phyloP scores from a whole-genome alignment of 1,140 invertebrate species.

The Schlechtendalia chinensis region DNA sequence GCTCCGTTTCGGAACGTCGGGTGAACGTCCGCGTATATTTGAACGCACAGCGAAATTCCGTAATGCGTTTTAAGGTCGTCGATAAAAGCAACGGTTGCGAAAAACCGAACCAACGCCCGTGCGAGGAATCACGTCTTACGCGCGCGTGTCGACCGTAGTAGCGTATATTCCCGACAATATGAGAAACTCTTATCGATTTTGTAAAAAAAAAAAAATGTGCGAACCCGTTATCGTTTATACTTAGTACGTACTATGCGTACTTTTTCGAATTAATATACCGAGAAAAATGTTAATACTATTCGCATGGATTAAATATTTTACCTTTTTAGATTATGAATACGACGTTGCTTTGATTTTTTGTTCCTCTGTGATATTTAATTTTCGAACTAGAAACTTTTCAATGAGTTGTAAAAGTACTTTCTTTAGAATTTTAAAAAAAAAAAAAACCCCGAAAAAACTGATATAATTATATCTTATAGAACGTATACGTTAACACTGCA shows the following conservation, averaged over 20 bases:
- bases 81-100: no score
- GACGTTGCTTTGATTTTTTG: neutral
- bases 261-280: neutral
- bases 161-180: neutral
- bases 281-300: neutral
- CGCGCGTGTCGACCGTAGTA: neutral
- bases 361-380: neutral
- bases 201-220: neutral
- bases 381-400: constrained; percentile 5
- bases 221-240: neutral
- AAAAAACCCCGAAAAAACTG: neutral
- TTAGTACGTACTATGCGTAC: neutral
- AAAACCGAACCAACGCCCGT: neutral
- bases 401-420: neutral
- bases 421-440: constrained; percentile 8
- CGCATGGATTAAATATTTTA: neutral
- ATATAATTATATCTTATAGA: no score
- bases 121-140: no score
- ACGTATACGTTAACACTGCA: no score
- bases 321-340: neutral
- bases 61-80: neutral
- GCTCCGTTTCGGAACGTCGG: no score
- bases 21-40: no score
- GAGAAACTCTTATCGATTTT: neutral
- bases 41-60: neutral